Percentiles rank a stretch among this genome's conserved stretches.
Evolutionary conservation across 2,797 vertebrate genomes (phyloP).

Genomic region (Epinephelus awoara): DNA sequence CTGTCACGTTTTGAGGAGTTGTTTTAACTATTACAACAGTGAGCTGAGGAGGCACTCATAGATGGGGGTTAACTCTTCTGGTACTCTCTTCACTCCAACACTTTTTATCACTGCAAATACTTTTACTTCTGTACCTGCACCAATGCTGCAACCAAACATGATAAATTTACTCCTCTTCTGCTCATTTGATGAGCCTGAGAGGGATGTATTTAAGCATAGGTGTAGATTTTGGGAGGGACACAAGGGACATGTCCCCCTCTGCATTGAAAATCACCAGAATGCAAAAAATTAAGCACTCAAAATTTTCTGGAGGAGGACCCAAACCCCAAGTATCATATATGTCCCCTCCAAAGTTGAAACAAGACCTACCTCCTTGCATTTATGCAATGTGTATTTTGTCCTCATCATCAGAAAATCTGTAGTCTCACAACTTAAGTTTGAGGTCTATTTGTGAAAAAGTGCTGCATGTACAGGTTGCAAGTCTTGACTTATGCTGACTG

Average conservation of each 20-base stretch:
- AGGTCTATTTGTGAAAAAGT: conserved; percentile 54
- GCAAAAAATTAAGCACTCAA: no score
- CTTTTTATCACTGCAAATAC: not conserved
- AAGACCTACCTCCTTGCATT: no score
- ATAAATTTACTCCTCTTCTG: not conserved
- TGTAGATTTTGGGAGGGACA: no score
- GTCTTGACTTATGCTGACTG: conserved; percentile 67
- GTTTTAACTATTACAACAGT: conserved; percentile 59
- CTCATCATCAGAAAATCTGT: no score
- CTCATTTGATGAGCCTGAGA: not conserved
- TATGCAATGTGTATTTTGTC: no score
- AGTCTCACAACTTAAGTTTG: not conserved
- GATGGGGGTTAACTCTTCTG: conserved; percentile 19
- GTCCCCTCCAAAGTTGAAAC: no score
- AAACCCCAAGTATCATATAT: no score
- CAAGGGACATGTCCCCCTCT: no score
- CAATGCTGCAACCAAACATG: not conserved
- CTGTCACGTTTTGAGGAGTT: conserved; percentile 69
- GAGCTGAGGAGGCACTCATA: conserved; percentile 31
- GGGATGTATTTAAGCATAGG: no score
- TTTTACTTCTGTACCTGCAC: not conserved
- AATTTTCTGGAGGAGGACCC: no score
- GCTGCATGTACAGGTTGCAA: conserved; percentile 55
- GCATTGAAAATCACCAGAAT: no score
- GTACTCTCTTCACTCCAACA: not conserved